Base-by-base conservation (phyloP, 2,113 vertebrate genomes). In the Natator depressus region DNA sequence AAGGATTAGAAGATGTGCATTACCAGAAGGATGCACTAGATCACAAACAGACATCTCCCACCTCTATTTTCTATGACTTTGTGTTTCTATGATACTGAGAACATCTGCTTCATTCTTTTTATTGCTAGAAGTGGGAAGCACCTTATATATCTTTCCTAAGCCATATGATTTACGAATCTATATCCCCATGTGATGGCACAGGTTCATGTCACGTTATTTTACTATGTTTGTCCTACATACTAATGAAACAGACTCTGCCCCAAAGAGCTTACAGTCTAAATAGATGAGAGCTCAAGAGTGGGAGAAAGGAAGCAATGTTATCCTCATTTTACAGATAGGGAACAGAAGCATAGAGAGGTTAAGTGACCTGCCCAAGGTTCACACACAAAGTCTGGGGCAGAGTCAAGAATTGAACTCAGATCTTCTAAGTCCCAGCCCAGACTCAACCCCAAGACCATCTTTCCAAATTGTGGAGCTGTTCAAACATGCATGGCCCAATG, bases 251-350 rank as follows among this genome's bases (percentile, higher is more conserved):
- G 78, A 79, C 92, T 42, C 80, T 84, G 27, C 31, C 25, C 91
- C 88, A 79, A 91, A 94, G 88, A 94, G 86, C 80, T 81, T 88
- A 91, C 62, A 20, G 86, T 46, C 25, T 82, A 79, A 97, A 92
- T 22, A 24, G 80, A 76, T 27, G 49, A 80, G 89, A 86, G 6
- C 35, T 27, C 46, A 95, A 82, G 50, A 84, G 38, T 46, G 88
- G 47, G 53, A 95, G 53, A 47, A 90, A 87, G 16, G 16, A n/a
- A 87, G 84, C 87, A 57, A 90, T 82, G 6, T 6, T 93, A 59
- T 69, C 47, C 79, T 57, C 59, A 86, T 81, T 90, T 84, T 84
- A 9, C 50, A 38, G 2, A 38, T 0, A 1, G 25, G 80, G 25
- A 96, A 50, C 46, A 88, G 78, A 81, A 54, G 69, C 59, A 82